phyloP scores from a whole-genome alignment of 2,797 vertebrate genomes.

The Ctenosaura bakeri region DNA sequence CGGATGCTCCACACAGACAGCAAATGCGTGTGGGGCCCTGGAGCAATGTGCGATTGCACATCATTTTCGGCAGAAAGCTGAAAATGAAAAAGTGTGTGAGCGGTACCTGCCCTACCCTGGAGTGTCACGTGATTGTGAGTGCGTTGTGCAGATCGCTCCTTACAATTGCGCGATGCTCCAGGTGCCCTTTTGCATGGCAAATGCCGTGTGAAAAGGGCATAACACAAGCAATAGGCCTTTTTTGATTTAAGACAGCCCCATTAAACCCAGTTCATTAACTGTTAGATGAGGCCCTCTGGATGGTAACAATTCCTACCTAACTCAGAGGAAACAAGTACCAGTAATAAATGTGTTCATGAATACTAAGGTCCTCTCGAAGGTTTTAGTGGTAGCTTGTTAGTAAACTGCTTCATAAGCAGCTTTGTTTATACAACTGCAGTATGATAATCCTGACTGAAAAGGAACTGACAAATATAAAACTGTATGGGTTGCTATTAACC shows the following conservation, averaged over 20 bases:
- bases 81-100: too few species aligned
- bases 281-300: neutral
- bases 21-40: too few species aligned
- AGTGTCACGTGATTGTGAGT: too few species aligned
- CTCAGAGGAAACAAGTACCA: neutral
- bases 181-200: too few species aligned
- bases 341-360: neutral
- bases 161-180: too few species aligned
- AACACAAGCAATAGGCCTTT: neutral
- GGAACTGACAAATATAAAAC: neutral
- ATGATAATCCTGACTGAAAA: neutral
- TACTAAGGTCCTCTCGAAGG: neutral
- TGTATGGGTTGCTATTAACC: neutral
- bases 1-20: too few species aligned
- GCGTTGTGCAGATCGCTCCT: too few species aligned
- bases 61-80: too few species aligned
- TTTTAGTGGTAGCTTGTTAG: neutral
- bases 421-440: neutral
- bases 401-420: neutral
- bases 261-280: slow-evolving; percentile 8
- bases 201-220: too few species aligned
- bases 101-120: too few species aligned
- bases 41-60: too few species aligned
- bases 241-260: neutral
- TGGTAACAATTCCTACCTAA: neutral